Percentiles rank a stretch among this genome's conserved stretches.
Conservation (phyloP, 2,888 invertebrate species). For the Hyposoter didymator region DNA sequence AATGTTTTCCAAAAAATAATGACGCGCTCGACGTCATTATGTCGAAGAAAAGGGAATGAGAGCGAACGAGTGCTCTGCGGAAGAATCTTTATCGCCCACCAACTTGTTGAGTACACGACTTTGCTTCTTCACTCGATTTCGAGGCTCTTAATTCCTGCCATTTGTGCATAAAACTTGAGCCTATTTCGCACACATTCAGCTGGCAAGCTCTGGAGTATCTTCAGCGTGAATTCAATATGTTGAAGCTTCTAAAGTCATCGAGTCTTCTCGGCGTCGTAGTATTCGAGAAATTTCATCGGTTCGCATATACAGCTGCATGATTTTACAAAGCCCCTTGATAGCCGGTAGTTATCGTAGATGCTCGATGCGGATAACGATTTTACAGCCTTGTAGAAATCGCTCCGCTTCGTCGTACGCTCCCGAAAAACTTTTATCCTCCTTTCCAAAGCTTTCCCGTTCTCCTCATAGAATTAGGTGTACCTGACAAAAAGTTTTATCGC, state of each 20-base stretch:
- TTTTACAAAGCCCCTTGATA: conserved; percentile 1
- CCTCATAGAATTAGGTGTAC: conserved; percentile 25
- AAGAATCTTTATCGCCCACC: conserved; percentile 22
- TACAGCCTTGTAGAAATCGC: conserved; percentile 24
- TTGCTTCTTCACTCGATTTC: conserved; percentile 21
- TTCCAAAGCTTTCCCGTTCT: neutral
- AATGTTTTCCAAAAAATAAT: neutral
- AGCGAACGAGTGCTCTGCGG: neutral
- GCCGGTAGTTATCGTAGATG: conserved; percentile 23
- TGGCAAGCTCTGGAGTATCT: neutral
- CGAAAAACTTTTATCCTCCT: conserved; percentile 22
- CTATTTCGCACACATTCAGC: neutral
- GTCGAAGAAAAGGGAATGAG: neutral
- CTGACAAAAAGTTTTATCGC: conserved; percentile 19
- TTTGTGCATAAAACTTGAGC: conserved; percentile 12
- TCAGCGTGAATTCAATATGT: conserved; percentile 22
- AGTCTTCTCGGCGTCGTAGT: neutral
- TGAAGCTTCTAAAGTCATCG: conserved; percentile 7
- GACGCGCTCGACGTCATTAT: neutral
- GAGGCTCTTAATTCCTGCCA: conserved; percentile 15
- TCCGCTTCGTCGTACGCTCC: neutral
- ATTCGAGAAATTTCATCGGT: conserved; percentile 10
- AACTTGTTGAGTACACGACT: conserved; percentile 38
- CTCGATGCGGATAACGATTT: conserved; percentile 36
- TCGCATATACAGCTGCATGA: conserved; percentile 13